Conservation (phyloP, 37 sponge, comb jelly and placozoan species). For the Oopsacas minuta region DNA sequence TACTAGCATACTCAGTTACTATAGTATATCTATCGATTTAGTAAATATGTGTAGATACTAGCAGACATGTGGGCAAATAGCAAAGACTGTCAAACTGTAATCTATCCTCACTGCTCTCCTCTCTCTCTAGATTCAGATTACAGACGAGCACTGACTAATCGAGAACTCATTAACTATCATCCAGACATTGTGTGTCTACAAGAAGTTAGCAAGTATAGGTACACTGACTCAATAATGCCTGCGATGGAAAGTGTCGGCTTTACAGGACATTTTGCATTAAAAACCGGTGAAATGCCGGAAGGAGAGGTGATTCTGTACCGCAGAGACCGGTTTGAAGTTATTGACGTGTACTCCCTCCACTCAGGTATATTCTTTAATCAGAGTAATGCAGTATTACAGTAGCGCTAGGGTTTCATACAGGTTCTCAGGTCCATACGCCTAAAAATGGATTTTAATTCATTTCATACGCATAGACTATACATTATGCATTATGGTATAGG, state of each 20-base stretch:
- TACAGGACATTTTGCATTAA: conserved; percentile 31
- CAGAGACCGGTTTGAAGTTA: conserved; percentile 27
- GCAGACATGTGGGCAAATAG: conserved; percentile 40
- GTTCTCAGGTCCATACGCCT: too few relatives aligned
- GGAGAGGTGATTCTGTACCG: conserved; percentile 60
- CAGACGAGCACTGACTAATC: conserved; percentile 44
- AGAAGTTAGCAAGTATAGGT: conserved; percentile 44
- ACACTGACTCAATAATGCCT: conserved; percentile 35
- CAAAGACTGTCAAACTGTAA: conserved; percentile 5
- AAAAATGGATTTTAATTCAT: too few relatives aligned
- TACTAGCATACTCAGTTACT: background rate
- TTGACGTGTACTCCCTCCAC: conserved; percentile 16
- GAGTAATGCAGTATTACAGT: background rate
- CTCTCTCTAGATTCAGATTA: conserved; percentile 41
- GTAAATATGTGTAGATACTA: conserved; percentile 25
- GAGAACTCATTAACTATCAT: conserved; percentile 61
- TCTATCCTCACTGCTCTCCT: conserved; percentile 62
- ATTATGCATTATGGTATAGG: too few relatives aligned
- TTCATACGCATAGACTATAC: too few relatives aligned
- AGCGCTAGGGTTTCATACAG: too few relatives aligned
- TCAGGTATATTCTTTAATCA: background rate
- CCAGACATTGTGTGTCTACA: conserved; percentile 72
- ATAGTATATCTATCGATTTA: too few relatives aligned
- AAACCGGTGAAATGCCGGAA: conserved; percentile 59
- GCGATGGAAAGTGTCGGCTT: conserved; percentile 48